These are phyloP conservation scores for Pygoscelis antarcticus DNA, from an alignment of 2,113 vertebrate genomes.

Conservation along the genomic window DNA sequence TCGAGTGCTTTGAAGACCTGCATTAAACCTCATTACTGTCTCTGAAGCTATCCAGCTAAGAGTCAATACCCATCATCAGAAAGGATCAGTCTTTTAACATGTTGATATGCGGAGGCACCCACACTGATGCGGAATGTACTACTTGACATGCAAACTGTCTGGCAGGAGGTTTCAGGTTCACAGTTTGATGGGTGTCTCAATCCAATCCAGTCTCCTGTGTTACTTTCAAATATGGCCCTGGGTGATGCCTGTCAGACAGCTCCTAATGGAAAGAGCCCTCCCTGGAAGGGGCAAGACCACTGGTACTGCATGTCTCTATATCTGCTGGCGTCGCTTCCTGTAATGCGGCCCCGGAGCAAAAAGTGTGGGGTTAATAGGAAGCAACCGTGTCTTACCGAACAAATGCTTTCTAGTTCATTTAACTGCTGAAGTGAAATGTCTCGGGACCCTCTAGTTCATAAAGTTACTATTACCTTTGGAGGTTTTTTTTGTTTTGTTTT, in stretches of 20 bases:
- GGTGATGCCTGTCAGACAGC: neutral
- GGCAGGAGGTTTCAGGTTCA: neutral
- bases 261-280: neutral
- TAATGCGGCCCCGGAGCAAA: neutral
- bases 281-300: neutral
- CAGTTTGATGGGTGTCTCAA: neutral
- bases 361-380: neutral
- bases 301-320: neutral
- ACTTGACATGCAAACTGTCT: neutral
- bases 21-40: neutral
- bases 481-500: too few relatives aligned
- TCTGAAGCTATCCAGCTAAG: neutral
- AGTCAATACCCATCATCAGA: neutral
- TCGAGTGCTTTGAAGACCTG: neutral
- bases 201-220: neutral
- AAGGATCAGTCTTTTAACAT: neutral
- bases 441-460: neutral
- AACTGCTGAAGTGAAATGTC: neutral
- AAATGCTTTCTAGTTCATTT: neutral
- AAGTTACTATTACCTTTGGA: neutral
- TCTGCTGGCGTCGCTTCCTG: neutral
- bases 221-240: neutral
- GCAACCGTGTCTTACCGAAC: neutral
- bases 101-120: neutral
- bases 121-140: rapidly evolving